Conservation (phyloP, 1,140 invertebrate species). For the Frieseomelitta varia region DNA sequence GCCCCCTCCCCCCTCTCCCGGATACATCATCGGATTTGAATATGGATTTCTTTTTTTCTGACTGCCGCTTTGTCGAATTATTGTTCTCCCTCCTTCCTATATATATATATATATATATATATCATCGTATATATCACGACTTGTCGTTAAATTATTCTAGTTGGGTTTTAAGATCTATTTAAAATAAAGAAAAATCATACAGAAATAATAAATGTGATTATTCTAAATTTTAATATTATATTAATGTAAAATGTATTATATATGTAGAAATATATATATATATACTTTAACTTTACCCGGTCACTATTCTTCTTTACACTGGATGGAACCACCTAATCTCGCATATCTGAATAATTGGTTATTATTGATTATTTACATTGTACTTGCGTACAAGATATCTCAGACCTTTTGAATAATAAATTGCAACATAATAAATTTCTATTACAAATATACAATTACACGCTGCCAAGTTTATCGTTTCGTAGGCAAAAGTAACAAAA, state of each 20-base stretch:
- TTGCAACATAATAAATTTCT: not conserved
- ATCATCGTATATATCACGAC: too few species aligned
- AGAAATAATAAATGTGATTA: too few species aligned
- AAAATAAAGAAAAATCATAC: too few species aligned
- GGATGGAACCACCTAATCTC: not conserved
- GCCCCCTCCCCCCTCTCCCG: not conserved
- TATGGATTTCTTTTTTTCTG: slow-evolving; percentile 73
- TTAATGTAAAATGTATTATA: too few species aligned
- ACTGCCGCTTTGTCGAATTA: slow-evolving; percentile 72
- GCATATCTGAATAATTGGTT: not conserved
- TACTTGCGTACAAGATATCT: too few species aligned
- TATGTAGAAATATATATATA: not conserved
- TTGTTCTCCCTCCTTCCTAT: slow-evolving; percentile 46
- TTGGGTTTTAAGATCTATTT: too few species aligned
- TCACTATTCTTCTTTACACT: not conserved
- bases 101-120: too few species aligned
- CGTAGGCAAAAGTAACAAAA: too few species aligned
- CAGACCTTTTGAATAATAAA: too few species aligned
- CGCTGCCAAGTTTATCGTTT: not conserved
- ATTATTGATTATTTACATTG: not conserved
- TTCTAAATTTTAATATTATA: too few species aligned
- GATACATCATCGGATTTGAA: slow-evolving; percentile 74
- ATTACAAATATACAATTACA: not conserved
- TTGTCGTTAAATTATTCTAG: too few species aligned
- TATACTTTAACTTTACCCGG: not conserved